Percentiles rank a stretch among this genome's conserved stretches.
phyloP scores from a whole-genome alignment of 2,888 invertebrate species.

The Ptychoptera contaminata region DNA sequence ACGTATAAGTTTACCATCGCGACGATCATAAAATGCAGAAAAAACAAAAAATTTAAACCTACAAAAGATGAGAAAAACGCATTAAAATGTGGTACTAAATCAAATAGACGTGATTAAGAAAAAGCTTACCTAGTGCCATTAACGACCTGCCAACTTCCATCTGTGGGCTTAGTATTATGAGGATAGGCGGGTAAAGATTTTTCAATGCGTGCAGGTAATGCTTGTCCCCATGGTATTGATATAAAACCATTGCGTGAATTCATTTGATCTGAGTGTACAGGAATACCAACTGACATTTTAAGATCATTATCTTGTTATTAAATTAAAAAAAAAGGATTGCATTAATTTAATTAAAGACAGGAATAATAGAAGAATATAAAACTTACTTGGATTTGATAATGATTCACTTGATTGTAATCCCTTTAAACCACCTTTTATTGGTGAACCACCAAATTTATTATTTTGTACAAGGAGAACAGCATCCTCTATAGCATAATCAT shows the following conservation, averaged over 20 bases:
- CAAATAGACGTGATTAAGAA: no score
- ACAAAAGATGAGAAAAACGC: neutral
- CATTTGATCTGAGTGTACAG: slow-evolving; percentile 13
- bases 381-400: no score
- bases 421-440: neutral
- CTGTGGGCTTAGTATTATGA: slow-evolving; percentile 47
- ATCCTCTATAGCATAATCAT: slow-evolving; percentile 28
- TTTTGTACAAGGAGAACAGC: slow-evolving; percentile 25
- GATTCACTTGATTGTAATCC: neutral
- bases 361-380: no score
- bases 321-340: no score
- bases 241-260: slow-evolving; percentile 13
- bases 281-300: slow-evolving; percentile 12
- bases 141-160: slow-evolving; percentile 59
- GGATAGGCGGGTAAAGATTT: slow-evolving; percentile 42
- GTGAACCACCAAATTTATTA: slow-evolving; percentile 25
- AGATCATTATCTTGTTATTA: neutral
- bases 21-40: slow-evolving; percentile 74
- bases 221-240: slow-evolving; percentile 29
- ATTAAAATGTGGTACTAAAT: no score
- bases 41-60: slow-evolving; percentile 76
- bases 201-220: slow-evolving; percentile 28
- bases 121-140: slow-evolving; percentile 29
- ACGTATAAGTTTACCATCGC: slow-evolving; percentile 51
- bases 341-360: no score